Evolutionary conservation across 64 coral and sea anemone genomes (phyloP), one percentile per base, ranked within the genome.

Genomic region (Trachythela sp.): DNA sequence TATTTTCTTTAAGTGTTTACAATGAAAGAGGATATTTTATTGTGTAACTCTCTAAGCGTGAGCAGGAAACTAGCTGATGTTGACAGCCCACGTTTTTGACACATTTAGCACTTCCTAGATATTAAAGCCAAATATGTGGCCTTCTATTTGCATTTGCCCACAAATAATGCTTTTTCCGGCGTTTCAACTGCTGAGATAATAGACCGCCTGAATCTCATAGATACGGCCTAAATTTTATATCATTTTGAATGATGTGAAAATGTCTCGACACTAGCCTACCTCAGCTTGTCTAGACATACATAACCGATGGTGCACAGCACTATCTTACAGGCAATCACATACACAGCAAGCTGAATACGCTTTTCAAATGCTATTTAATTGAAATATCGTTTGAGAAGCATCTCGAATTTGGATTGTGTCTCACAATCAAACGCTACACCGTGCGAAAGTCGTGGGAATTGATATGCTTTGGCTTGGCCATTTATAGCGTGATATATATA

Each of bases 71-170:
- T 80, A 30, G 27, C 8, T 15, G 18, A 80, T 36, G 26, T 80
- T 36, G 75, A 80, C 75, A 80, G 33, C 75, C 75, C 75, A 80
- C 75, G 37, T 80, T 39, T 22, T 80, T 80, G 33, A 80, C 75
- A 80, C 75, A 80, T 80, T 80, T 80, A 37, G 33, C 75, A 80
- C 75, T 80, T 29, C 8, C 27, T 35, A 36, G 75, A 80, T 80
- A 80, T 80, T 36, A 80, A 80, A 80, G 37, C 33, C 75, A 80
- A 80, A 80, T 80, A 80, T 80, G 75, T 80, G 75, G 75, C 31
- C 75, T 80, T 80, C 75, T 80, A 80, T 80, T 80, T 80, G 75
- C 75, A 80, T 80, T 80, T 37, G 75, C 33, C 59, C 75, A 80
- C 75, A 80, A 80, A 80, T 36, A 80, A 80, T 29, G 75, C 75